Conservation (phyloP, 2,888 invertebrate genomes). For the Noctua pronuba region DNA sequence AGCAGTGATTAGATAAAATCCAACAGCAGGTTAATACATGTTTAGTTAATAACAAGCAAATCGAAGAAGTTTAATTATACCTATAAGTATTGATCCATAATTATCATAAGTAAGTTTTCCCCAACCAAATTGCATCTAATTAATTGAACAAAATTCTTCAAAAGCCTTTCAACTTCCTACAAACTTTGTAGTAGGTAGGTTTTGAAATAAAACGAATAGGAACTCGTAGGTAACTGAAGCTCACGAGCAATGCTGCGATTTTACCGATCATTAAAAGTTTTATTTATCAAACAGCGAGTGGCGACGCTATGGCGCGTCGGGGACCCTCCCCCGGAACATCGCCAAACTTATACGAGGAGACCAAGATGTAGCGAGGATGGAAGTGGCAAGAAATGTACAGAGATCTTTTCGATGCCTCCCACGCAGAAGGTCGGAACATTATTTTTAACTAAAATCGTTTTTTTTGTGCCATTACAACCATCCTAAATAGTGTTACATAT, state of each 20-base stretch:
- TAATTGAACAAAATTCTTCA: slow-evolving; percentile 23
- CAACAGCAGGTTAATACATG: not conserved
- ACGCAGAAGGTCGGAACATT: too few species aligned
- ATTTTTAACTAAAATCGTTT: too few species aligned
- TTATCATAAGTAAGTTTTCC: not conserved
- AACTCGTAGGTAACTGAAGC: slow-evolving; percentile 25
- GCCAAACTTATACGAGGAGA: slow-evolving; percentile 62
- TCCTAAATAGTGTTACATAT: too few species aligned
- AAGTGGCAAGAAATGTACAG: slow-evolving; percentile 1
- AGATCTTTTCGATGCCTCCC: too few species aligned
- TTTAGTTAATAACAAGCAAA: not conserved
- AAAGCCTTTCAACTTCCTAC: slow-evolving; percentile 11
- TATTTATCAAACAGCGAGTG: slow-evolving; percentile 64
- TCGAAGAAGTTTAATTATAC: not conserved
- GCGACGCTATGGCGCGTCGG: slow-evolving; percentile 63
- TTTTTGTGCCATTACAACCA: too few species aligned
- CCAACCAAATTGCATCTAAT: slow-evolving; percentile 8
- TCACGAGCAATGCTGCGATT: slow-evolving; percentile 35
- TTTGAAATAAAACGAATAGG: slow-evolving; percentile 35
- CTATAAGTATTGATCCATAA: not conserved
- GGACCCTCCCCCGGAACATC: slow-evolving; percentile 67
- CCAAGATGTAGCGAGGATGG: slow-evolving; percentile 19
- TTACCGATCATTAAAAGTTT: slow-evolving; percentile 67
- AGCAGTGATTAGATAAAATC: not conserved
- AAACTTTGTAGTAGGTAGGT: slow-evolving; percentile 28